Conservation (phyloP, 2,797 vertebrate genomes). For the Pyrrhura leucotis region DNA sequence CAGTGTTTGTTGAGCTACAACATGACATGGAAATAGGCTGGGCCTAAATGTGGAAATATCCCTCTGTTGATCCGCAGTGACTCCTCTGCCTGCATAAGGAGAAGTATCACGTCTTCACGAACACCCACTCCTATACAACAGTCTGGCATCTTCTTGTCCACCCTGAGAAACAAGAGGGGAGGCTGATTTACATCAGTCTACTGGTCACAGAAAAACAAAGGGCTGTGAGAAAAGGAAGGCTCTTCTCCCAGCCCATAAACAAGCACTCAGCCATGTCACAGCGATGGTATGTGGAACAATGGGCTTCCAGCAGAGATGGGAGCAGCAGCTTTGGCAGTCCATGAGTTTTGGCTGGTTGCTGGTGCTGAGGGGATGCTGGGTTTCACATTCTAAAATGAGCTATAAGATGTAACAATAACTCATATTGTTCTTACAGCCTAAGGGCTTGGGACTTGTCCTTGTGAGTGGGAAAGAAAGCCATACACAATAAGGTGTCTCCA, state of each 20-base stretch:
- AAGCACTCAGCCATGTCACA: fast-evolving
- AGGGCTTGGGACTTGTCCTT: not conserved
- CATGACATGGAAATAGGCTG: not conserved
- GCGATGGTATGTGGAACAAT: not conserved
- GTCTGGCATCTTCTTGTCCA: not conserved
- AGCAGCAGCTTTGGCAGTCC: not conserved
- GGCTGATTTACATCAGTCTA: not conserved
- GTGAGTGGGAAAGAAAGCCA: not conserved
- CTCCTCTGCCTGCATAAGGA: not conserved
- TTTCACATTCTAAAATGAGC: not conserved
- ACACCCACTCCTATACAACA: not conserved
- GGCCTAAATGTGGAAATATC: not conserved
- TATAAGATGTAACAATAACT: not conserved
- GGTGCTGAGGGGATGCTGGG: not conserved
- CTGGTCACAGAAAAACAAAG: not conserved
- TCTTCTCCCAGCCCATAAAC: fast-evolving
- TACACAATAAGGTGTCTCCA: not conserved
- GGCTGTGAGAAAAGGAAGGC: not conserved
- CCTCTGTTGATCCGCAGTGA: not conserved
- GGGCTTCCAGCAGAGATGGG: not conserved
- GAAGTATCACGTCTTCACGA: not conserved
- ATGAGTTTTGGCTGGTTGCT: not conserved
- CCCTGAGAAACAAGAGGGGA: not conserved
- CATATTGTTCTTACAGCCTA: not conserved
- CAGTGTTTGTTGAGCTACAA: not conserved